Evolutionary conservation across 2,888 invertebrate species (phyloP), one percentile per base, ranked within the genome.

Genomic region (Miltochrista miniata): DNA sequence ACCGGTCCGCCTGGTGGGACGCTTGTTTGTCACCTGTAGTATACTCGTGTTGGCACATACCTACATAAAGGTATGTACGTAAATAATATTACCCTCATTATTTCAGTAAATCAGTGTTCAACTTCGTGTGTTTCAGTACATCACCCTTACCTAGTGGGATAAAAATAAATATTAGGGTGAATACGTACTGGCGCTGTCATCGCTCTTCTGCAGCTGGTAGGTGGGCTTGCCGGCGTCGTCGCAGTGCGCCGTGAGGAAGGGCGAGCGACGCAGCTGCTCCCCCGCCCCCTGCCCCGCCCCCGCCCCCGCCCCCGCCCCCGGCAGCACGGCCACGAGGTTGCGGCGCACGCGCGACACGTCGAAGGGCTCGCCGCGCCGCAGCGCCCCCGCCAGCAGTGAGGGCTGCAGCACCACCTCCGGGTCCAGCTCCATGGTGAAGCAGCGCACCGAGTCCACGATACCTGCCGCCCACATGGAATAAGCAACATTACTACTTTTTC

Each of bases 401-500:
- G 98, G 98, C 36, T 96, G 95, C 72, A 96, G 87, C 57, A 97
- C 96, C 50, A 94, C 89, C 31, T 93, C 93, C 30, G 96, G 94
- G 87, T 98, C 96, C 76, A 98, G 89, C 0, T 96, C 96, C 96
- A 98, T 97, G 13, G 97, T 94, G 88, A 98, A 99, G 90, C 99
- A 99, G 29, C 96, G 94, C 52, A 94, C 94, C 12, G 93, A 86
- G 85, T 98, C 97, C 53, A 97, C 94, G 57, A 98, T 97, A 15
- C 94, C 96, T 81, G 94, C 13, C 8, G 4, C 13, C 11, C 11
- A 5, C 30, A 30, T 10, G 18, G 18, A 24, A 24, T 24, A 24
- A 5, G n/a, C n/a, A n/a, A n/a, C n/a, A n/a, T n/a, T n/a, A n/a
- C n/a, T n/a, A n/a, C n/a, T n/a, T n/a, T n/a, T n/a, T n/a, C n/a